A percentile compares a stretch with the other conserved stretches of the same genome.
Conservation (phyloP, 2,113 vertebrate genomes). For the Uria lomvia region DNA sequence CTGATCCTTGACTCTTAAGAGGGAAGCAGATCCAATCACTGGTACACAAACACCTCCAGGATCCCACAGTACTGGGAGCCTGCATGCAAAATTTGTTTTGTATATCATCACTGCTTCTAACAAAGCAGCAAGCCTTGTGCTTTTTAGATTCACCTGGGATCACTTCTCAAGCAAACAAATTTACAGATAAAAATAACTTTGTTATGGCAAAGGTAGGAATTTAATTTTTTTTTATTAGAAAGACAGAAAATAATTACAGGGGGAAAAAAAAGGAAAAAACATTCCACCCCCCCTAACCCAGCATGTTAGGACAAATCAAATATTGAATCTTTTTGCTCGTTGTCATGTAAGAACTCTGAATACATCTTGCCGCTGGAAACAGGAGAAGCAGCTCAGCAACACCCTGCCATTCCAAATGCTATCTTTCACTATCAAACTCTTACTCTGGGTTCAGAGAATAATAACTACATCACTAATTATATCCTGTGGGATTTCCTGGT, state of each 20-base stretch:
- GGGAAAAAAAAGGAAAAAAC: background rate
- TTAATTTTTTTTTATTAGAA: background rate
- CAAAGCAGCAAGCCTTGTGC: background rate
- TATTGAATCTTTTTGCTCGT: background rate
- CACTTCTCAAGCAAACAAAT: background rate
- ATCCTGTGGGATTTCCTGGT: background rate
- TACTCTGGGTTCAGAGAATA: background rate
- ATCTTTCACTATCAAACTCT: background rate
- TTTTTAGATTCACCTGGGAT: background rate
- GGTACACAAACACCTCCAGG: background rate
- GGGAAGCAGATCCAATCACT: background rate
- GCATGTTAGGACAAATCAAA: background rate
- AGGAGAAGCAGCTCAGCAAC: background rate
- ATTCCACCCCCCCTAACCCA: background rate
- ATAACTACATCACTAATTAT: background rate
- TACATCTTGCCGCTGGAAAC: background rate
- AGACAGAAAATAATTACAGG: background rate
- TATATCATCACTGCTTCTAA: background rate
- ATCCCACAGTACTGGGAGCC: background rate
- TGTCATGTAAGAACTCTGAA: background rate
- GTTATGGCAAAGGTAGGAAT: background rate
- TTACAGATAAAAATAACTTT: background rate
- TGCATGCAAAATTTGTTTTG: background rate
- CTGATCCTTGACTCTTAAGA: conserved; percentile 4
- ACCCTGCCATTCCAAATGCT: background rate